Evolutionary conservation across 2,113 vertebrate species (phyloP).

Genomic region (Pseudonaja textilis): DNA sequence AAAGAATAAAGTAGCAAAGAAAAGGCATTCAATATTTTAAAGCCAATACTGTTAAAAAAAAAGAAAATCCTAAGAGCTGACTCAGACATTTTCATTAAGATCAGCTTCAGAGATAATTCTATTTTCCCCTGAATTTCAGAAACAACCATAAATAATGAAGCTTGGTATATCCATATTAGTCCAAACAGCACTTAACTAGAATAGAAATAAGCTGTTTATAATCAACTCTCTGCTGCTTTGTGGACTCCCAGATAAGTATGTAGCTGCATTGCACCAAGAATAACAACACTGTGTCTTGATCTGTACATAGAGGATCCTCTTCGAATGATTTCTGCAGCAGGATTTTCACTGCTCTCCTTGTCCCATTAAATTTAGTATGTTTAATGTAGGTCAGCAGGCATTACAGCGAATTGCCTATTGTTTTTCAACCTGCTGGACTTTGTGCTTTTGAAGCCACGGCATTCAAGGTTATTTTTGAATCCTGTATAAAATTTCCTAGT

Average conservation of each 20-base stretch:
- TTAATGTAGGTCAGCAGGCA: neutral
- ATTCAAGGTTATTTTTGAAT: neutral
- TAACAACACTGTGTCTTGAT: neutral
- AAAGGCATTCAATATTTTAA: neutral
- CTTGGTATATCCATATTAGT: neutral
- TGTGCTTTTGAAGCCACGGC: neutral
- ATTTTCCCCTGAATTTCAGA: neutral
- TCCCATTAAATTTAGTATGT: neutral
- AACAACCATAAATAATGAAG: neutral
- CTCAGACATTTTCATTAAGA: neutral
- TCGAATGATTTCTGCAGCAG: neutral
- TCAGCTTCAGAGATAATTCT: neutral
- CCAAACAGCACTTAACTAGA: neutral
- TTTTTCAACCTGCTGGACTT: neutral
- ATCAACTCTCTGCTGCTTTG: neutral
- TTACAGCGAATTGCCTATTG: neutral
- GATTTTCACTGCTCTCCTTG: neutral
- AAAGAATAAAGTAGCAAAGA: neutral
- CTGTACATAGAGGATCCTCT: neutral
- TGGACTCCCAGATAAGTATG: neutral
- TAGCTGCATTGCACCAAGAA: conserved; percentile 3
- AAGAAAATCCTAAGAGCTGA: neutral
- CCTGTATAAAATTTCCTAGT: neutral
- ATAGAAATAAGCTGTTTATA: neutral
- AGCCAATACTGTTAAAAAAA: neutral